phyloP scores from a whole-genome alignment of 2,888 invertebrate genomes.

The Cheilosia urbana region DNA sequence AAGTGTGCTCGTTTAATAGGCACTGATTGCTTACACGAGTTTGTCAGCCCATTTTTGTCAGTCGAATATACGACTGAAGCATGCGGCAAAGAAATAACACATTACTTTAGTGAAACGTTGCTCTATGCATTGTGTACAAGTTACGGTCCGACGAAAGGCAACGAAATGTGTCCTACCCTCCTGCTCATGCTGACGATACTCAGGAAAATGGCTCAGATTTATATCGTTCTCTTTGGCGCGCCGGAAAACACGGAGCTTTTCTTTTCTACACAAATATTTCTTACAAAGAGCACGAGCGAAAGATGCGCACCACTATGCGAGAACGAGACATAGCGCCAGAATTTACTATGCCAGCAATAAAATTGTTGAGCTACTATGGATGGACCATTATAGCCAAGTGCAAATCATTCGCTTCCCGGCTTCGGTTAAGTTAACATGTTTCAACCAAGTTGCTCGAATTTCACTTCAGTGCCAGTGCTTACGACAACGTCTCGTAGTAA shows the following conservation, averaged over 20 bases:
- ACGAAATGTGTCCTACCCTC: slow-evolving; percentile 16
- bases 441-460: slow-evolving; percentile 4
- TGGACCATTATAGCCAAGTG: slow-evolving; percentile 40
- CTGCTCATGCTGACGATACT: slow-evolving; percentile 28
- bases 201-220: slow-evolving; percentile 36
- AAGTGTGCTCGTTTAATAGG: slow-evolving; percentile 9
- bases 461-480: slow-evolving; percentile 26
- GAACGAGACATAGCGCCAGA: slow-evolving; percentile 21
- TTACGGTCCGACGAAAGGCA: slow-evolving; percentile 30
- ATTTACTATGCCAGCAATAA: slow-evolving; percentile 39
- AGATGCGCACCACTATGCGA: slow-evolving; percentile 58
- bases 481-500: slow-evolving; percentile 24
- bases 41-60: slow-evolving; percentile 2
- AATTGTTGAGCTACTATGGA: slow-evolving; percentile 65
- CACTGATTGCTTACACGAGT: slow-evolving; percentile 17
- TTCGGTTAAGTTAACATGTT: slow-evolving; percentile 46
- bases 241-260: slow-evolving; percentile 58
- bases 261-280: slow-evolving; percentile 31
- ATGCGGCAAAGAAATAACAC: neutral
- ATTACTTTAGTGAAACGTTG: neutral
- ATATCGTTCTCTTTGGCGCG: slow-evolving; percentile 43
- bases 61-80: neutral
- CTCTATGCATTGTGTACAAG: slow-evolving; percentile 42
- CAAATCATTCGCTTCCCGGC: slow-evolving; percentile 61
- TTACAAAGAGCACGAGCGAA: slow-evolving; percentile 48